Conservation (phyloP, 2,888 invertebrate species). For the Argyresthia albistria region DNA sequence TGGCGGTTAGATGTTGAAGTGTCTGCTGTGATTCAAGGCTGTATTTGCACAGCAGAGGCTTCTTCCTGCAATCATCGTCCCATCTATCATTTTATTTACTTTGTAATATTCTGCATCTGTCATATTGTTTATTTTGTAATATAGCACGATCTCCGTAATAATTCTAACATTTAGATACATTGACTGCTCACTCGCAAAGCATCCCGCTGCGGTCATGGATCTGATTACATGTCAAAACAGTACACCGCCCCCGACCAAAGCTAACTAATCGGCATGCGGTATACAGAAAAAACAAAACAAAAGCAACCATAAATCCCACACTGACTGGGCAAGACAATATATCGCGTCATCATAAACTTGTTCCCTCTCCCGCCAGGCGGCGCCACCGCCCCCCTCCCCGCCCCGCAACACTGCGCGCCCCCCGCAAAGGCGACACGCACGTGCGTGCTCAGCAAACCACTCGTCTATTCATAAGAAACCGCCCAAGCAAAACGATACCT, state of each 20-base stretch:
- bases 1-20: not conserved
- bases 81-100: not conserved
- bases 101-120: not conserved
- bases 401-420: constrained; percentile 11
- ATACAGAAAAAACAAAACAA: constrained; percentile 53
- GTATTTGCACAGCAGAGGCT: not conserved
- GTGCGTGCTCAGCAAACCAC: constrained; percentile 44
- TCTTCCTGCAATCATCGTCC: not conserved
- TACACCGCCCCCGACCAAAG: constrained; percentile 27
- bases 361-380: constrained; percentile 61
- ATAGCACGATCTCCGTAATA: no score
- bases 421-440: constrained; percentile 40
- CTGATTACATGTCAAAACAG: constrained; percentile 7
- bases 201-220: not conserved
- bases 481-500: constrained; percentile 33
- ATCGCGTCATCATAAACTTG: constrained; percentile 60
- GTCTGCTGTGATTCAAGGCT: not conserved
- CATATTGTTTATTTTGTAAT: not conserved
- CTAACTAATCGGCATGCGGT: constrained; percentile 50
- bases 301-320: constrained; percentile 61
- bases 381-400: constrained; percentile 35
- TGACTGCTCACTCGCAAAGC: no score
- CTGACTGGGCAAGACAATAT: constrained; percentile 60
- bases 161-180: no score
- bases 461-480: constrained; percentile 27